Evolutionary conservation across 2,113 vertebrate species (phyloP), one percentile per base, ranked within the genome.

Genomic region (Lasiurus borealis): DNA sequence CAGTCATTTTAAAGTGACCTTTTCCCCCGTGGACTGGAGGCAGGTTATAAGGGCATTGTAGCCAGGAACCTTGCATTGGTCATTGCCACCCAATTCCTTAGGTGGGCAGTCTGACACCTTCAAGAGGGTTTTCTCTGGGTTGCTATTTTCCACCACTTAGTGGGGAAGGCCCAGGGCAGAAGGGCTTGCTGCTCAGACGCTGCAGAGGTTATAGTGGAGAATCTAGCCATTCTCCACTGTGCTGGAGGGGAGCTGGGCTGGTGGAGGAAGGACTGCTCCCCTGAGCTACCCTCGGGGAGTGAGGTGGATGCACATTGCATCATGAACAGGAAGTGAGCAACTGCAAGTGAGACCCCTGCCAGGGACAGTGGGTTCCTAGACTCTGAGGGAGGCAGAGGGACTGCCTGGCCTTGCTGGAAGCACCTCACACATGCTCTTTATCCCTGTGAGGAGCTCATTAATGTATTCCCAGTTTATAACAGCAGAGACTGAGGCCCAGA

Each of bases 251-350:
- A 21, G 31, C 15, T 21, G 27, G 68, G 11, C 23, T 34, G 21
- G 5, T 23, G 7, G 5, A 36, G 68, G 23, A 80, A 69, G 80
- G 4, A 8, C 25, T 8, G 23, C 23, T 73, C 15, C 36, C 0
- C 0, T 62, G 66, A 93, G n/a, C 16, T 44, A 44, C 48, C 15
- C 0, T 23, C 48, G 27, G 4, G n/a, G 59, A 23, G 14, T 8
- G 4, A 25, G 25, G 6, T 7, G 54, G n/a, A 6, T 40, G 40
- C 40, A 40, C 12, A 7, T 2, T 8, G 18, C 1, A 2, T 52
- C 12, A 8, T 3, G 13, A 21, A 46, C 40, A 69, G 85, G 64
- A 64, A n/a, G 19, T 66, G 13, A 3, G 13, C 21, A 16, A 1
- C 11, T 16, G 29, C 68, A 72, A 8, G 34, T 4, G 3, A n/a